Evolutionary conservation across 1,140 invertebrate species (phyloP).

Genomic region (Trissolcus basalis): DNA sequence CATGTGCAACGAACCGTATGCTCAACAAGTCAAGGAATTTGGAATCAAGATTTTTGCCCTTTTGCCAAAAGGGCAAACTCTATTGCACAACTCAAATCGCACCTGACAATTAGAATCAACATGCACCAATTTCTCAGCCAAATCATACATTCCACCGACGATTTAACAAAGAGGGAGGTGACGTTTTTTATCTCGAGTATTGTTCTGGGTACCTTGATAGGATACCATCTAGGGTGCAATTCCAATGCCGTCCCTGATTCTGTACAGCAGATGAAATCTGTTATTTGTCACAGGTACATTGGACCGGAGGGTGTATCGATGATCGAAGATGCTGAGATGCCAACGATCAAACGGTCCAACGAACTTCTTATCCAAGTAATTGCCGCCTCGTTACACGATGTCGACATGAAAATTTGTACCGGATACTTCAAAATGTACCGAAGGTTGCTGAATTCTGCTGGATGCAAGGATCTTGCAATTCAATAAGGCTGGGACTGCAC

Average conservation of each 20-base stretch:
- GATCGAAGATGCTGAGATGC: conserved; percentile 78
- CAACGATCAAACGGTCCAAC: conserved; percentile 77
- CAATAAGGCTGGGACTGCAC: conserved; percentile 83
- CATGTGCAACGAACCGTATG: conserved; percentile 66
- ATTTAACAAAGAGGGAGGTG: conserved; percentile 74
- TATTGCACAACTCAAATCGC: conserved; percentile 64
- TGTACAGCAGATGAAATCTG: conserved; percentile 75
- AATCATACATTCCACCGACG: conserved; percentile 55
- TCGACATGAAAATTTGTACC: conserved; percentile 80
- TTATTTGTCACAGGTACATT: conserved; percentile 77
- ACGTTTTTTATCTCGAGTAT: conserved; percentile 76
- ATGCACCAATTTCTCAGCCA: conserved; percentile 65
- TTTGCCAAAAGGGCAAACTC: conserved; percentile 63
- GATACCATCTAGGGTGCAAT: conserved; percentile 72
- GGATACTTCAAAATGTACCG: conserved; percentile 80
- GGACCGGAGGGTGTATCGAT: conserved; percentile 78
- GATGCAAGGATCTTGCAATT: conserved; percentile 76
- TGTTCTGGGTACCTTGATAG: conserved; percentile 74
- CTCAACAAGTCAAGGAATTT: conserved; percentile 67
- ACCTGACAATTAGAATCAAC: conserved; percentile 64
- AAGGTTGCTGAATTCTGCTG: conserved; percentile 76
- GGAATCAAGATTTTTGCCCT: conserved; percentile 60
- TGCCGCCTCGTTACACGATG: conserved; percentile 79
- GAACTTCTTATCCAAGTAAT: conserved; percentile 82
- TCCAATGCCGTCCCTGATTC: conserved; percentile 65